These are phyloP conservation scores for Ursus arctos DNA, from an alignment of 2,113 vertebrate species.

Conservation along the genomic window DNA sequence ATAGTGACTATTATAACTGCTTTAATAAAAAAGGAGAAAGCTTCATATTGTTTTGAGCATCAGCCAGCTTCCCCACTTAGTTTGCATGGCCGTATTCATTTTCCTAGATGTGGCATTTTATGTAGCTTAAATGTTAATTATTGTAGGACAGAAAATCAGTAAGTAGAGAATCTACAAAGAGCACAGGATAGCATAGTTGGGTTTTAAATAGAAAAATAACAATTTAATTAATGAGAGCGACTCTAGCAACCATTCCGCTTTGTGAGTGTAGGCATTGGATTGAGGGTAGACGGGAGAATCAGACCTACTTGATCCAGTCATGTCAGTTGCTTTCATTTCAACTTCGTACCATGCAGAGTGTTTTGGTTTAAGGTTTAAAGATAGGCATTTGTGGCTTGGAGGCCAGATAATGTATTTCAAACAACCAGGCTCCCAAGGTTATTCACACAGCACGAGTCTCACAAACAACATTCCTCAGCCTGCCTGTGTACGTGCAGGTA, in stretches of 20 bases:
- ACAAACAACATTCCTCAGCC: background rate
- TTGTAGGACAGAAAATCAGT: background rate
- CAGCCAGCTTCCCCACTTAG: background rate
- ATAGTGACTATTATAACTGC: background rate
- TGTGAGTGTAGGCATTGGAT: background rate
- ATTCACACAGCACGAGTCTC: background rate
- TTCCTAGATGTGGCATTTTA: background rate
- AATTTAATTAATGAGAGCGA: background rate
- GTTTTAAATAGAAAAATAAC: slow-evolving; percentile 6
- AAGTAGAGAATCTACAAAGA: background rate
- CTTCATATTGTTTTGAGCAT: background rate
- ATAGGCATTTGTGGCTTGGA: background rate
- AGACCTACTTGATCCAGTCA: background rate
- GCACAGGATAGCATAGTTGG: background rate
- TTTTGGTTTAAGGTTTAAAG: background rate
- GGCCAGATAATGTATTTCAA: background rate
- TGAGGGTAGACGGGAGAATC: background rate
- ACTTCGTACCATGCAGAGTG: background rate
- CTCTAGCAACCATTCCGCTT: background rate
- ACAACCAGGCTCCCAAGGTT: background rate
- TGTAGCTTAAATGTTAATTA: background rate
- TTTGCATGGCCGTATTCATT: background rate
- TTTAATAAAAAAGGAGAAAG: background rate
- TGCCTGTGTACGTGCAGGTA: background rate
- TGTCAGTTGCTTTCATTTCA: background rate